phyloP scores from a whole-genome alignment of 2,113 vertebrate genomes.

The Phyllopteryx taeniolatus region DNA sequence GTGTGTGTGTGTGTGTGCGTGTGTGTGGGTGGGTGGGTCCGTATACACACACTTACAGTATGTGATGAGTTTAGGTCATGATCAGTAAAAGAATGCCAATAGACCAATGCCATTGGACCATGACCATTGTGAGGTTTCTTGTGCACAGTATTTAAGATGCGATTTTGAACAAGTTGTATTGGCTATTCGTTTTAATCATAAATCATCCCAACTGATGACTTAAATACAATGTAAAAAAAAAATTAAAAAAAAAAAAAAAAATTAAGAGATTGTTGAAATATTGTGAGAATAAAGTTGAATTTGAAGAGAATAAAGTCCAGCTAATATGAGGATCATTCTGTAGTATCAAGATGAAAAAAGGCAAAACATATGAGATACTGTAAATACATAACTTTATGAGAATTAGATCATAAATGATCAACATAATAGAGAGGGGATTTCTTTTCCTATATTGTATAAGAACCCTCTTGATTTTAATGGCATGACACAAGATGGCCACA shows the following conservation, averaged over 20 bases:
- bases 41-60: not conserved
- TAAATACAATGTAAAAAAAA: not conserved
- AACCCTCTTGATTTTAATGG: not conserved
- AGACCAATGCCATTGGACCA: no score
- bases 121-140: no score
- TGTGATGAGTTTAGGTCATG: not conserved
- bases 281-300: not conserved
- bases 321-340: not conserved
- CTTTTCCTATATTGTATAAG: not conserved
- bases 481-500: not conserved
- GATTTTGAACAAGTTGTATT: no score
- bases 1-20: not conserved
- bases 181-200: not conserved
- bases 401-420: not conserved
- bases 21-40: not conserved
- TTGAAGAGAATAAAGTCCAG: no score
- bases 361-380: not conserved
- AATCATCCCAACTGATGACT: not conserved
- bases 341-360: not conserved
- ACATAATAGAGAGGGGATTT: not conserved
- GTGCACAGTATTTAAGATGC: no score
- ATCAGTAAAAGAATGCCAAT: not conserved
- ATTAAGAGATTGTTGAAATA: not conserved
- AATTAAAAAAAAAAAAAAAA: no score
- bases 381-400: not conserved